phyloP scores from a whole-genome alignment of 2,888 invertebrate species.

The Drosophila dives region DNA sequence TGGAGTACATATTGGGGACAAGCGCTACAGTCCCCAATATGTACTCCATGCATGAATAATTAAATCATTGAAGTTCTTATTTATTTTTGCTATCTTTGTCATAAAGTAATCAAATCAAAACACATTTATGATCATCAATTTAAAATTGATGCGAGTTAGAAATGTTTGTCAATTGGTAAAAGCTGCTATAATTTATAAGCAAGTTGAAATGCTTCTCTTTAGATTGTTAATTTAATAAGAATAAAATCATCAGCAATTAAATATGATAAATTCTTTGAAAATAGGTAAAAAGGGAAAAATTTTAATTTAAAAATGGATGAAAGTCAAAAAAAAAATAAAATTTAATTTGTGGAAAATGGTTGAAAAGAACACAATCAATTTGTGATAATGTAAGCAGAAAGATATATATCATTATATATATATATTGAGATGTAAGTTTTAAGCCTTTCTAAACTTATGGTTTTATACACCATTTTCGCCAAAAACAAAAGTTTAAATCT shows the following conservation, averaged over 20 bases:
- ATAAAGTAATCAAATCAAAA: slow-evolving; percentile 9
- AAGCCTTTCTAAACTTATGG: no score
- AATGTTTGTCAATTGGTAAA: background rate
- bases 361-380: background rate
- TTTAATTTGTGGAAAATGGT: background rate
- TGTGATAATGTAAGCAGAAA: background rate
- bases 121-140: slow-evolving; percentile 13
- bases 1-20: no score
- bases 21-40: slow-evolving; percentile 17
- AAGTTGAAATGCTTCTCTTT: background rate
- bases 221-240: background rate
- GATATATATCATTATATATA: no score
- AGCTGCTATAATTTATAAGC: background rate
- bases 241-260: background rate
- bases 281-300: background rate
- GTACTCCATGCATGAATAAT: slow-evolving; percentile 4
- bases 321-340: background rate
- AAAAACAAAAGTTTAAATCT: background rate
- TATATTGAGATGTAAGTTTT: no score
- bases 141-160: background rate
- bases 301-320: background rate
- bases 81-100: slow-evolving; percentile 8
- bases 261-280: background rate
- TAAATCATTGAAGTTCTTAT: slow-evolving; percentile 12
- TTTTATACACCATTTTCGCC: background rate